Base-by-base conservation (phyloP, 2,113 vertebrate species). In the Hemiprocne comata region DNA sequence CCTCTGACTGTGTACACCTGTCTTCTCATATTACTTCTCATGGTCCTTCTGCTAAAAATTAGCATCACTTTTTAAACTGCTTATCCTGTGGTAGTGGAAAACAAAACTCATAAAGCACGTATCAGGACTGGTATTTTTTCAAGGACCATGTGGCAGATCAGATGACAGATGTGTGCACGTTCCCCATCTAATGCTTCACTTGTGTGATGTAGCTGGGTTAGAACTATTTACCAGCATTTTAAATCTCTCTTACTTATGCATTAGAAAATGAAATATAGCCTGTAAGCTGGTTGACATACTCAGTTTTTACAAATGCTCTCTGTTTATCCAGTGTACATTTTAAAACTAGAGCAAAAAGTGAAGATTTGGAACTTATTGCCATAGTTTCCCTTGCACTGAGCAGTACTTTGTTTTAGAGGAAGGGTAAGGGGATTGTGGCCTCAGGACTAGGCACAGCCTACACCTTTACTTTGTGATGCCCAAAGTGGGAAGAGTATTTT, bases 241-340 rank as follows among this genome's bases (percentile, higher is more conserved):
- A 93, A 94, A 93, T 92, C 83, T 94, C 89, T 93, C 73, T 90
- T 86, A 71, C 50, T 94, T 94, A 89, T 67, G 85, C 79, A 72
- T 84, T 94, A 84, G 79, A 88, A 94, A 94, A 89, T 86, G 76
- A 94, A 90, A 90, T 81, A 81, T 26, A 90, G 85, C 75, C 60
- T 72, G 53, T 90, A 88, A 93, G 34, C 76, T 78, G 76, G 67
- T 77, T 92, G 61, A 61, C 92, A 62, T 54, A 64, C 33, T 95
- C 72, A 94, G 53, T 33, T 86, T 77, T 78, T 81, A 57, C 36
- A 81, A 71, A 88, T 6, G 21, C 40, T 88, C 3, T 1, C 54
- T 88, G 20, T 38, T 91, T 44, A 34, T 25, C n/a, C 62, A 61
- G 34, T 10, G 15, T 20, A 29, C 15, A 8, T 64, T 92, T 88